Percentiles rank a stretch among this genome's conserved stretches.
Evolutionary conservation across 2,797 vertebrate species (phyloP).

Genomic region (Microtus californicus): DNA sequence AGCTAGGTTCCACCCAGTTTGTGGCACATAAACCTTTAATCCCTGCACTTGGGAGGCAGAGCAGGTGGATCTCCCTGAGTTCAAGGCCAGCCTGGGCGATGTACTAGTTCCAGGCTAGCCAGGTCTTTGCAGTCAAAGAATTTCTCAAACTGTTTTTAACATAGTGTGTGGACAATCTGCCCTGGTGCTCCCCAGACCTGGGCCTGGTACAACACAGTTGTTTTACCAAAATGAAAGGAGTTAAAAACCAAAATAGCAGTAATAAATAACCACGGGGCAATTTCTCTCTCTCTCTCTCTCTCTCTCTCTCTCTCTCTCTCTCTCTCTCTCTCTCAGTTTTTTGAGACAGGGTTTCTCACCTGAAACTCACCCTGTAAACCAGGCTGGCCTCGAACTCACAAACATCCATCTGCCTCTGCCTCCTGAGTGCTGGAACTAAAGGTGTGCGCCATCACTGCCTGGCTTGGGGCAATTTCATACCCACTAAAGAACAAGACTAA

Average conservation of each 20-base stretch:
- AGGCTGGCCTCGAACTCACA: too few relatives aligned
- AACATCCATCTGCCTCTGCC: too few relatives aligned
- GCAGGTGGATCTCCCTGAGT: background rate
- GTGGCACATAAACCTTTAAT: background rate
- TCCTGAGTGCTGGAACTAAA: too few relatives aligned
- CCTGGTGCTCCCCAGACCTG: too few relatives aligned
- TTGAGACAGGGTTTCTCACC: too few relatives aligned
- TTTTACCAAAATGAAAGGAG: background rate
- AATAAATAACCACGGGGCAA: background rate
- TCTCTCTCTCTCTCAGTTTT: too few relatives aligned
- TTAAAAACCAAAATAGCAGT: background rate
- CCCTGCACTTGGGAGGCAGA: background rate
- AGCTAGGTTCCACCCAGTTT: background rate
- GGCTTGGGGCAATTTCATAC: background rate
- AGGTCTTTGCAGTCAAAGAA: background rate
- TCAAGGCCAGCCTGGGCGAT: background rate
- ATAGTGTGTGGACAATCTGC: background rate
- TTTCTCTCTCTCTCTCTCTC: background rate
- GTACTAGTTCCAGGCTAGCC: background rate
- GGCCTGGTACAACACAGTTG: background rate
- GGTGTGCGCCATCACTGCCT: too few relatives aligned
- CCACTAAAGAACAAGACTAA: background rate
- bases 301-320: too few relatives aligned
- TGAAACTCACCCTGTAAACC: too few relatives aligned
- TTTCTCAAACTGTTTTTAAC: background rate